Evolutionary conservation across 2,113 vertebrate species (phyloP).

Genomic region (Lynx canadensis): DNA sequence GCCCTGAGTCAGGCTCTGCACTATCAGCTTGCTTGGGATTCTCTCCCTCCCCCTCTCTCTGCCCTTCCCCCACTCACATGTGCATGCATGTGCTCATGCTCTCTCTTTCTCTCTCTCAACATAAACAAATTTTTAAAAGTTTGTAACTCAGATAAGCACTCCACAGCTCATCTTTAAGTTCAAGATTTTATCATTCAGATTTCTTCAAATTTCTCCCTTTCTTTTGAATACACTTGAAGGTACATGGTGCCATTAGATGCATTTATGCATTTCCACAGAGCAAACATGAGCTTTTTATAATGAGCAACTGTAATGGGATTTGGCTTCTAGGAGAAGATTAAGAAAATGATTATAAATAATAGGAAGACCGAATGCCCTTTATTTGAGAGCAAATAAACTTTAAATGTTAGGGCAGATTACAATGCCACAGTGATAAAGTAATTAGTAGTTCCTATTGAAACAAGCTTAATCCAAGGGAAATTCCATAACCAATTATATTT

Average conservation of each 20-base stretch:
- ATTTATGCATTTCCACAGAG: conserved; percentile 16
- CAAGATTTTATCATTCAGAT: not conserved
- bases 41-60: too few relatives aligned
- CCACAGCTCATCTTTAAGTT: not conserved
- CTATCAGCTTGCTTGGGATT: too few relatives aligned
- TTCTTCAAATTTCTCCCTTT: not conserved
- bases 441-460: conserved; percentile 36
- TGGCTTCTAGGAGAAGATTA: conserved; percentile 6
- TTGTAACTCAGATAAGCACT: not conserved
- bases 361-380: conserved; percentile 43
- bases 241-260: not conserved
- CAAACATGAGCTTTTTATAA: conserved; percentile 32
- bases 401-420: conserved; percentile 47
- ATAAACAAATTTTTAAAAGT: not conserved
- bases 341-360: conserved; percentile 57
- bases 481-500: not conserved
- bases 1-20: too few relatives aligned
- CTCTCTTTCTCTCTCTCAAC: too few relatives aligned
- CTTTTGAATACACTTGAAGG: not conserved
- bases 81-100: too few relatives aligned
- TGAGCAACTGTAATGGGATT: conserved; percentile 7
- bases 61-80: too few relatives aligned
- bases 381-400: conserved; percentile 55
- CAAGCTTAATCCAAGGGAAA: conserved; percentile 17
- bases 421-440: conserved; percentile 31